Evolutionary conservation across 1,140 invertebrate species (phyloP).

Genomic region (Micrasema minimum): DNA sequence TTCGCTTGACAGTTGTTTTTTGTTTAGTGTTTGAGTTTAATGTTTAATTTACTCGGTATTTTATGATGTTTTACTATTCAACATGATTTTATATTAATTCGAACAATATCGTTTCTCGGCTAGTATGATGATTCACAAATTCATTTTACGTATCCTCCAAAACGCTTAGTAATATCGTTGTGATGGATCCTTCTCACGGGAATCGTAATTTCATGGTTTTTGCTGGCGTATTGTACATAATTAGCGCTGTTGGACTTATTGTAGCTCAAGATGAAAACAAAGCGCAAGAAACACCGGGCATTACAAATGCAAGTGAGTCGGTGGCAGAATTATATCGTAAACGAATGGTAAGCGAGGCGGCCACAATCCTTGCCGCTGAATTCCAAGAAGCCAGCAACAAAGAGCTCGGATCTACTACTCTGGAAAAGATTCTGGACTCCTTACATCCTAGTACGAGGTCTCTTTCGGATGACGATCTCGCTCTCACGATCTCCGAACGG

Average conservation of each 20-base stretch:
- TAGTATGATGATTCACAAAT: constrained; percentile 8
- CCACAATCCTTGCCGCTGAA: constrained; percentile 1
- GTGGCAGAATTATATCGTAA: neutral
- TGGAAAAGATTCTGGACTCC: constrained; percentile 27
- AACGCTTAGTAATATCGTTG: neutral
- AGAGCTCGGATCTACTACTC: constrained; percentile 44
- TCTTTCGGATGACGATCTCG: constrained; percentile 32
- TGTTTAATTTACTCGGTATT: constrained; percentile 4
- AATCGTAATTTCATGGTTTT: neutral
- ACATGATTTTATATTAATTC: constrained; percentile 20
- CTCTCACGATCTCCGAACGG: constrained; percentile 23
- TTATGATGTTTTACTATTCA: constrained; percentile 24
- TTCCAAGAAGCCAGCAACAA: constrained; percentile 12
- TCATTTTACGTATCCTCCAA: neutral
- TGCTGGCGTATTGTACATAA: constrained; percentile 1
- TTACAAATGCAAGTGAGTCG: constrained; percentile 10
- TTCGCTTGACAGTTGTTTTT: neutral
- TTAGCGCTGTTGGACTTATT: neutral
- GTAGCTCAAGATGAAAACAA: constrained; percentile 23
- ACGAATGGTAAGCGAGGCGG: constrained; percentile 39
- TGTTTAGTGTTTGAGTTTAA: constrained; percentile 19
- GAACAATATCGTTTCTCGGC: neutral
- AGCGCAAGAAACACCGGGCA: constrained; percentile 1
- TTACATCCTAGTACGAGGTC: constrained; percentile 2
- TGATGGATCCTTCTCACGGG: neutral